Percentiles rank a stretch among this genome's conserved stretches.
These are phyloP conservation scores for Parthenolecanium corni DNA, from an alignment of 2,888 invertebrate genomes.

Conservation along the genomic window DNA sequence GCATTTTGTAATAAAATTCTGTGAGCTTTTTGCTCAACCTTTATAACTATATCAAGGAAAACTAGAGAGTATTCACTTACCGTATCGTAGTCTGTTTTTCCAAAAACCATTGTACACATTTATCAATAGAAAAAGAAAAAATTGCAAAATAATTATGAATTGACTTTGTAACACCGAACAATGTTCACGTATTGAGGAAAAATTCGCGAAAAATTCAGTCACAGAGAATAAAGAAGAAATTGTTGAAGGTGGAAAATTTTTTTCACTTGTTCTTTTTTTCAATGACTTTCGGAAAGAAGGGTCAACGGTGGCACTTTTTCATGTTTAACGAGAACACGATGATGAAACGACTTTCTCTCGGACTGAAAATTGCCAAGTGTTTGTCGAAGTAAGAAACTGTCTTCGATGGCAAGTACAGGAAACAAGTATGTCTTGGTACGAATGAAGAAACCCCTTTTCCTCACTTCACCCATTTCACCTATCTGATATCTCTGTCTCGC, in stretches of 20 bases:
- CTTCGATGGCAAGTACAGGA: constrained; percentile 13
- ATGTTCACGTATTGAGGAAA: not conserved
- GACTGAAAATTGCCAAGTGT: constrained; percentile 26
- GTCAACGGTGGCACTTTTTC: constrained; percentile 19
- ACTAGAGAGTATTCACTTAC: constrained; percentile 12
- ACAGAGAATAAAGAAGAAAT: not conserved
- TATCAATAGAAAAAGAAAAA: too few relatives aligned
- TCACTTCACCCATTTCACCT: too few relatives aligned
- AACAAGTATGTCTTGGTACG: too few relatives aligned
- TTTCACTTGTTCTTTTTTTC: not conserved
- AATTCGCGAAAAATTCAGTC: not conserved
- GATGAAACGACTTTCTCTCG: constrained; percentile 21
- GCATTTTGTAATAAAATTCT: too few relatives aligned
- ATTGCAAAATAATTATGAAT: too few relatives aligned
- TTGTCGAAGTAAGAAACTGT: constrained; percentile 6
- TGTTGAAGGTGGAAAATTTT: not conserved
- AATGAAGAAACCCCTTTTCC: too few relatives aligned
- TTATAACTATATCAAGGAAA: too few relatives aligned
- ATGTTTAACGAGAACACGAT: constrained; percentile 17
- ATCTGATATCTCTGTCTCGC: not conserved
- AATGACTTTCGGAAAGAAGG: constrained; percentile 1
- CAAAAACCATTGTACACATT: constrained; percentile 18
- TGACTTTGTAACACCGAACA: constrained; percentile 1
- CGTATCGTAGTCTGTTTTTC: constrained; percentile 23
- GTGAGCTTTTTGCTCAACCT: too few relatives aligned